phyloP scores from a whole-genome alignment of 2,113 vertebrate species.

The Coreoperca whiteheadi region DNA sequence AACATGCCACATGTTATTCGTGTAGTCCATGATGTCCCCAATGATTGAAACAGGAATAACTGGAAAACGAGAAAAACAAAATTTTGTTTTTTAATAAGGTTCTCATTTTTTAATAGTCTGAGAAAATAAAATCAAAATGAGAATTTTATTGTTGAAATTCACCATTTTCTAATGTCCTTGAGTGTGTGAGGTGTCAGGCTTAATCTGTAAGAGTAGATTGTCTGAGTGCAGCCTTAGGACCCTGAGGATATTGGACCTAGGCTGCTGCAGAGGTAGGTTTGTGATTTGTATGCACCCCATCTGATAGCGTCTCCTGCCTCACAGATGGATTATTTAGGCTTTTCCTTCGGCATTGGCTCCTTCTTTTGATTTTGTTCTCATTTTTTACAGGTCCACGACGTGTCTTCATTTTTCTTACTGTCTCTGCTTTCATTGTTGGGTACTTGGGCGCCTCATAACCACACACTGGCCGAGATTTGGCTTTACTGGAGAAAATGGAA shows the following conservation, averaged over 20 bases:
- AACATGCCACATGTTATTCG: background rate
- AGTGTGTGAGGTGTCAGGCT: constrained; percentile 28
- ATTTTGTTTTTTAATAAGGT: no score
- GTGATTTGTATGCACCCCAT: constrained; percentile 83
- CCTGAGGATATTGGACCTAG: constrained; percentile 80
- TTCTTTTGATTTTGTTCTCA: constrained; percentile 60
- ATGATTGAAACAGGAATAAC: background rate
- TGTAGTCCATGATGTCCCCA: background rate
- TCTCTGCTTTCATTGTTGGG: constrained; percentile 54
- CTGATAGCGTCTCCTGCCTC: constrained; percentile 80
- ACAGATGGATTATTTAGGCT: constrained; percentile 82
- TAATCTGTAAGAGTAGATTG: constrained; percentile 54
- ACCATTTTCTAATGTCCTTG: constrained; percentile 10
- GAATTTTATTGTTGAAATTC: constrained; percentile 8
- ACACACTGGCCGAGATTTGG: constrained; percentile 49
- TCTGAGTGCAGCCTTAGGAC: constrained; percentile 82
- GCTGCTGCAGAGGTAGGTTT: constrained; percentile 82
- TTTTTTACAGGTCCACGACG: constrained; percentile 46
- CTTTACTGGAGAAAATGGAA: constrained; percentile 54
- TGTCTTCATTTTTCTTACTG: constrained; percentile 23
- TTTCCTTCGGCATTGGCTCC: constrained; percentile 66
- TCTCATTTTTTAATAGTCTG: constrained; percentile 12
- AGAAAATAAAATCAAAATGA: constrained; percentile 10
- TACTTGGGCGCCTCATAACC: constrained; percentile 46
- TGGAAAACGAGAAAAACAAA: constrained; percentile 1